phyloP scores from a whole-genome alignment of 1,140 invertebrate species.

The Campoletis sonorensis region DNA sequence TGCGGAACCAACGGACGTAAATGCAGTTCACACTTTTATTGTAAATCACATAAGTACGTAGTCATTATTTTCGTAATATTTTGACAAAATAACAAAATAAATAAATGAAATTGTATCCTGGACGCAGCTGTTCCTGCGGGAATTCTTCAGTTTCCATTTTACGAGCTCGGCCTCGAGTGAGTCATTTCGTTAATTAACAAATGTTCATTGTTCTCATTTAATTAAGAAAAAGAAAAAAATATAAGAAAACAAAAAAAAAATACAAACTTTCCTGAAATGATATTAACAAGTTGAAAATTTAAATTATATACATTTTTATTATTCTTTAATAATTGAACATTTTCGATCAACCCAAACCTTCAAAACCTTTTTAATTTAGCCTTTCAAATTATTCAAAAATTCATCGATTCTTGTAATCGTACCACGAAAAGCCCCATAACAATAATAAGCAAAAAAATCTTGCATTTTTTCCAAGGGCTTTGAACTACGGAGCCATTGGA shows the following conservation, averaged over 20 bases:
- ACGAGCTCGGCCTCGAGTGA: conserved; percentile 72
- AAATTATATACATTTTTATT: too few relatives aligned
- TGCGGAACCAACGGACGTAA: conserved; percentile 84
- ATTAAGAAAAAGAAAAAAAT: neutral
- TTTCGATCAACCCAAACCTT: too few relatives aligned
- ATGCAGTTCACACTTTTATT: conserved; percentile 85
- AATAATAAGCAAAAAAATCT: neutral
- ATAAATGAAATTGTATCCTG: conserved; percentile 28
- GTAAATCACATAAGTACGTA: conserved; percentile 86
- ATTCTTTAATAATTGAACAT: too few relatives aligned
- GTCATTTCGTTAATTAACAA: conserved; percentile 46
- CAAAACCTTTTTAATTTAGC: neutral
- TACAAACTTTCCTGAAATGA: too few relatives aligned
- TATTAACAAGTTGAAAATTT: too few relatives aligned
- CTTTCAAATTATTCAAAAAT: neutral
- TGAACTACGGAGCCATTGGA: conserved; percentile 91
- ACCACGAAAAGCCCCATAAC: too few relatives aligned
- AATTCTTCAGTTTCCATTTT: conserved; percentile 86
- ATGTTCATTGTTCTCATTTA: neutral
- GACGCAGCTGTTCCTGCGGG: conserved; percentile 85
- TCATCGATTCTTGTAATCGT: too few relatives aligned
- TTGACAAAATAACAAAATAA: conserved; percentile 32
- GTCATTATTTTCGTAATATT: neutral
- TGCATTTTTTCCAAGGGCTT: conserved; percentile 78
- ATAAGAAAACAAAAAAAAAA: too few relatives aligned